A percentile compares a stretch with the other conserved stretches of the same genome.
phyloP scores from a whole-genome alignment of 2,113 vertebrate species.

The Cyanistes caeruleus region DNA sequence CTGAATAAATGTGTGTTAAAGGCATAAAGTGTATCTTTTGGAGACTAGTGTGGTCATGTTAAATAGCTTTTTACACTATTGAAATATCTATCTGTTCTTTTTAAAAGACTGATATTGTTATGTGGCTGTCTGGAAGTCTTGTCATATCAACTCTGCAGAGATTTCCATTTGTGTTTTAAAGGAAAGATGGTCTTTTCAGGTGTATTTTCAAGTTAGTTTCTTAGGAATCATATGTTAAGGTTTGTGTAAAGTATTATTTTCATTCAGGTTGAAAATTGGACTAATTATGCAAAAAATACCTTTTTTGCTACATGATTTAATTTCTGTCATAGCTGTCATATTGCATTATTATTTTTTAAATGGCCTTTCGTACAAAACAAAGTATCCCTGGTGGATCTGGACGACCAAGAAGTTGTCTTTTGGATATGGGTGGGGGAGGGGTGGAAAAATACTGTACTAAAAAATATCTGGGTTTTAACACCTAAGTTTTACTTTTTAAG shows the following conservation, averaged over 20 bases:
- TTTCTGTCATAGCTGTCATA: background rate
- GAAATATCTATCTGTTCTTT: background rate
- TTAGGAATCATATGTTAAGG: background rate
- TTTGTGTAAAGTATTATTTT: background rate
- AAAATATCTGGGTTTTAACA: background rate
- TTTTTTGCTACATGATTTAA: background rate
- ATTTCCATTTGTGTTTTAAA: background rate
- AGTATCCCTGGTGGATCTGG: background rate
- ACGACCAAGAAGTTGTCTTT: background rate
- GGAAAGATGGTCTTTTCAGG: background rate
- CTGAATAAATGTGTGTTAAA: background rate
- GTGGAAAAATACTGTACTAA: background rate
- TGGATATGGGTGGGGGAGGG: fast-evolving
- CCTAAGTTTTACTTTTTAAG: background rate
- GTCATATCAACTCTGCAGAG: background rate
- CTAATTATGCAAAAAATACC: background rate
- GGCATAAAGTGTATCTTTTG: background rate
- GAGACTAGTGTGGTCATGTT: background rate
- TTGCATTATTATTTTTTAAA: background rate
- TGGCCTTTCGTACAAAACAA: background rate
- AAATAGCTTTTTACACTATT: background rate
- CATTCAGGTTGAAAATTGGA: background rate
- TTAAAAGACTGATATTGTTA: background rate
- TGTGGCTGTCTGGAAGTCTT: background rate
- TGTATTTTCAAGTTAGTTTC: background rate